Base-by-base conservation (phyloP, 53 echinoderm and acorn worm genomes). In the Crossaster papposus region DNA sequence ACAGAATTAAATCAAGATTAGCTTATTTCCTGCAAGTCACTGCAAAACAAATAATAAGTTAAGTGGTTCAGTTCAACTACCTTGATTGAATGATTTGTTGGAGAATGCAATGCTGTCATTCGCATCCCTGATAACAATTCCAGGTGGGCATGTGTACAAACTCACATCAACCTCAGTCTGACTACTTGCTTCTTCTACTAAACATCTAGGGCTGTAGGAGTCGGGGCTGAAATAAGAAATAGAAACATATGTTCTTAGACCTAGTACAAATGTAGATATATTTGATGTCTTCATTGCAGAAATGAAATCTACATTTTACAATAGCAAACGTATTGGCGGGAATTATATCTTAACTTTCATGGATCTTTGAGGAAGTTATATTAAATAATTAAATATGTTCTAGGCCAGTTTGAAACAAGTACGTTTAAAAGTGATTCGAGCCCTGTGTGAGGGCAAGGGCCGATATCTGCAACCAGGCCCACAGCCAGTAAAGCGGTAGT, bases 21-120 rank as follows among this genome's bases (percentile, higher is more conserved):
- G 22, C 58, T 20, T 11, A 2, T 18, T 18, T 14, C 71, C 71
- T 30, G 29, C 44, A 44, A 44, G 6, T 9, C 44, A 44, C 9
- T 44, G 44, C 9, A 71, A 71, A 71, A 71, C 32, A n/a, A 30
- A 28, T 29, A n/a, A 71, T n/a, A 15, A 11, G 58, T 58, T 58
- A 18, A 58, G 17, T 58, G 15, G 0, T 58, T 58, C 6, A 8
- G 23, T 33, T 26, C 14, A n/a, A 89, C 64, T 55, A 93, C 99
- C 96, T 93, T 99, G 94, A 88, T 95, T 99, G 72, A 96, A 99
- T 24, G 95, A 91, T 71, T 86, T 83, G 89, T 99, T 99, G 36
- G 96, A 89, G 55, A 88, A 98, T 26, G 79, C 84, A 64, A 88
- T 83, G 36, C 88, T 91, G 33, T 92, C 93, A 64, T 93, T 93